Evolutionary conservation across 2,113 vertebrate species (phyloP).

Genomic region (Leucoraja erinaceus): DNA sequence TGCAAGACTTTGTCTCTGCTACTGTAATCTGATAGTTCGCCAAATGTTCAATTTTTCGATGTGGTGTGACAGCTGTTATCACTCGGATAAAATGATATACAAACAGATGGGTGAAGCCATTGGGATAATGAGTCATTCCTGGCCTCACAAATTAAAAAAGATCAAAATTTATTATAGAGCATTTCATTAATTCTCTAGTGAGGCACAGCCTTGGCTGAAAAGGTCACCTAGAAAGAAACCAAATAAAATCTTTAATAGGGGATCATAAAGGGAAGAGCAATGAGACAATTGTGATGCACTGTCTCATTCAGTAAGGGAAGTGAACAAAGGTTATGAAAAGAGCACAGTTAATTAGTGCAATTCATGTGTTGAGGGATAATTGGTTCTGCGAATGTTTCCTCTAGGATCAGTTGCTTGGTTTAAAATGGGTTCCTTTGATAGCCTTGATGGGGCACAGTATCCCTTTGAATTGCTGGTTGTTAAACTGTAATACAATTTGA

Average conservation of each 20-base stretch:
- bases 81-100: constrained; percentile 30
- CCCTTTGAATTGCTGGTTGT: constrained; percentile 2
- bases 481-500: neutral
- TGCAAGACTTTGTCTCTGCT: neutral
- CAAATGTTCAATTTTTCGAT: constrained; percentile 28
- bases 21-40: constrained; percentile 29
- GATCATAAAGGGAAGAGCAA: neutral
- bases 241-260: constrained; percentile 21
- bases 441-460: neutral
- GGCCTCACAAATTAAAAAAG: constrained; percentile 29
- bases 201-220: constrained; percentile 10
- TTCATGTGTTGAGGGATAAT: constrained; percentile 27
- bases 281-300: constrained; percentile 6
- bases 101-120: constrained; percentile 24
- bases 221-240: constrained; percentile 26
- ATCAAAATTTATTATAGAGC: neutral
- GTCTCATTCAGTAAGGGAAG: neutral
- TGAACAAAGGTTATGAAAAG: constrained; percentile 24
- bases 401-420: neutral
- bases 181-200: neutral
- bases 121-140: constrained; percentile 33
- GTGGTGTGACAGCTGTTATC: constrained; percentile 32
- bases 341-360: constrained; percentile 36
- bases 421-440: constrained; percentile 13
- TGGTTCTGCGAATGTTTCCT: constrained; percentile 12